These are phyloP conservation scores for Nemapogon koenigi DNA, from an alignment of 2,888 invertebrate species.

Conservation along the genomic window DNA sequence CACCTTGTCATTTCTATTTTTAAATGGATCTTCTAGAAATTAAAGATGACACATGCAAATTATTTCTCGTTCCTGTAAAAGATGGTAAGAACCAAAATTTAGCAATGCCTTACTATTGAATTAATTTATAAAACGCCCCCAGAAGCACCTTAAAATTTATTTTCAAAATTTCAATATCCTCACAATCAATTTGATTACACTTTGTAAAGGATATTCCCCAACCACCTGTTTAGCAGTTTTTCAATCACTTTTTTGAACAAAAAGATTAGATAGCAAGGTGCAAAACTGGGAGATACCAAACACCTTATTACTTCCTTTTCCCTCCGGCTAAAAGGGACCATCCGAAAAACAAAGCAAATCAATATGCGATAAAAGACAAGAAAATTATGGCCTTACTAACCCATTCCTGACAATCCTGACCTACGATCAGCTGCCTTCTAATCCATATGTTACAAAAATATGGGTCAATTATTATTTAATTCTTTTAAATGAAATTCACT, in stretches of 20 bases:
- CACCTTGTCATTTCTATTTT: too few relatives aligned
- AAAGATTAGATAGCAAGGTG: slow-evolving; percentile 52
- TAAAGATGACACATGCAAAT: too few relatives aligned
- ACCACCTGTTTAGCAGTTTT: slow-evolving; percentile 42
- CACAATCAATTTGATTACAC: too few relatives aligned
- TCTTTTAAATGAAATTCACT: slow-evolving; percentile 5
- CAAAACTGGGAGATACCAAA: slow-evolving; percentile 41
- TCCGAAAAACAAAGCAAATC: slow-evolving; percentile 48
- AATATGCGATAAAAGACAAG: slow-evolving; percentile 40
- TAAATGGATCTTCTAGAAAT: too few relatives aligned
- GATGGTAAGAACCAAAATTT: too few relatives aligned
- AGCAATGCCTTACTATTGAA: too few relatives aligned
- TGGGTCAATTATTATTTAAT: slow-evolving; percentile 30
- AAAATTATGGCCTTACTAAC: slow-evolving; percentile 46
- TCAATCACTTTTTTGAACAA: slow-evolving; percentile 25
- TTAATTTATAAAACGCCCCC: too few relatives aligned
- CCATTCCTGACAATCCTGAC: slow-evolving; percentile 46
- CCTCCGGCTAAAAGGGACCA: slow-evolving; percentile 28
- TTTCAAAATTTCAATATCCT: too few relatives aligned
- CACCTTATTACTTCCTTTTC: slow-evolving; percentile 44
- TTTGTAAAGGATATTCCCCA: too few relatives aligned
- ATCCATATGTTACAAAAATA: slow-evolving; percentile 48
- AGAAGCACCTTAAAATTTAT: too few relatives aligned
- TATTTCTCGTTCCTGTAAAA: too few relatives aligned
- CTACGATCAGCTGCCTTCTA: slow-evolving; percentile 49